Evolutionary conservation across 2,113 vertebrate species (phyloP).

Genomic region (Pholis gunnellus): DNA sequence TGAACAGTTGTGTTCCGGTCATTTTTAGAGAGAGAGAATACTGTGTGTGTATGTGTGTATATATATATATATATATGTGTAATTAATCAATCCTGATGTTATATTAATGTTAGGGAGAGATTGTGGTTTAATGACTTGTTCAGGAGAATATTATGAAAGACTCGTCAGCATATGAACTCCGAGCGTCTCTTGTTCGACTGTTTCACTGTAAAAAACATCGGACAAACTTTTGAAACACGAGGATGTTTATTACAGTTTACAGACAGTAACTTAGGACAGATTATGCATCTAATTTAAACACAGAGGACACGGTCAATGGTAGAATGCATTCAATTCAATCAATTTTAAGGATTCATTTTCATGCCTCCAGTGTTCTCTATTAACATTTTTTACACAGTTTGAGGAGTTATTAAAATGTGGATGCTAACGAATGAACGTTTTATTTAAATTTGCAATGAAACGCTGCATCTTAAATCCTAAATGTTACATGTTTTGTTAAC

Average conservation of each 20-base stretch:
- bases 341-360: background rate
- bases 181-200: background rate
- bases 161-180: too few relatives aligned
- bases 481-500: background rate
- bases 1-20: constrained; percentile 16
- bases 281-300: background rate
- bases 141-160: too few relatives aligned
- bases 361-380: background rate
- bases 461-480: background rate
- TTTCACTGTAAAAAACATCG: background rate
- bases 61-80: too few relatives aligned
- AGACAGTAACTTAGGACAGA: background rate
- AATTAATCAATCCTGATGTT: too few relatives aligned
- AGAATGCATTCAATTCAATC: background rate
- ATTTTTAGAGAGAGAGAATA: too few relatives aligned
- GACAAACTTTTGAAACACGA: background rate
- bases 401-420: background rate
- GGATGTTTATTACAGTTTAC: background rate
- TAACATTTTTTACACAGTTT: background rate
- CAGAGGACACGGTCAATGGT: background rate
- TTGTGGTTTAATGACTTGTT: too few relatives aligned
- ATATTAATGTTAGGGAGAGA: too few relatives aligned
- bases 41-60: too few relatives aligned
- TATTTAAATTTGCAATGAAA: background rate
- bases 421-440: background rate